phyloP scores from a whole-genome alignment of 2,888 invertebrate species.

The Aproaerema taeniolella region DNA sequence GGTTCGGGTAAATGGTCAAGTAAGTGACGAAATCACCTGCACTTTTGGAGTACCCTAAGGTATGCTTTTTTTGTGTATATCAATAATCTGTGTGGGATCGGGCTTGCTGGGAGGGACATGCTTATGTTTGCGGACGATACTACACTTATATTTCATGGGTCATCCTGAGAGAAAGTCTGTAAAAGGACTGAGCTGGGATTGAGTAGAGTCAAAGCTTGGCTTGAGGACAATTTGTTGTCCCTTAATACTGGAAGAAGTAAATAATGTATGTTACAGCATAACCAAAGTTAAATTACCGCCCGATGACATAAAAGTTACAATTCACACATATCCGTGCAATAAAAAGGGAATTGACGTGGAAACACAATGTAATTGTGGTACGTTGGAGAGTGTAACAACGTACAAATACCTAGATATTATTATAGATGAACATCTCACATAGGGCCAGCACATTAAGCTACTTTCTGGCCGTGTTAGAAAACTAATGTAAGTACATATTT shows the following conservation, averaged over 20 bases:
- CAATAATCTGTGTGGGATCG: constrained; percentile 3
- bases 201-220: background rate
- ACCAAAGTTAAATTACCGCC: too few species aligned
- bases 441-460: background rate
- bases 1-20: background rate
- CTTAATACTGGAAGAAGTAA: background rate
- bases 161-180: background rate
- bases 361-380: too few species aligned
- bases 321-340: background rate
- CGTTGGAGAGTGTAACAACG: too few species aligned
- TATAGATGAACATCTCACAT: background rate
- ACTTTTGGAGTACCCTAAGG: constrained; percentile 10
- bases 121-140: constrained; percentile 15
- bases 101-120: background rate
- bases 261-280: background rate
- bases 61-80: constrained; percentile 7
- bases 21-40: background rate
- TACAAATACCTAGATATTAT: too few species aligned
- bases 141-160: background rate
- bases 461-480: background rate
- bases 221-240: background rate
- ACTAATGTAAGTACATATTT: too few species aligned
- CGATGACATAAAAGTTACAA: too few species aligned
- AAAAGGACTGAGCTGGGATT: background rate
- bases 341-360: background rate